These are phyloP conservation scores for Sinhomidia bicolor DNA, from an alignment of 2,888 invertebrate genomes.

Conservation along the genomic window DNA sequence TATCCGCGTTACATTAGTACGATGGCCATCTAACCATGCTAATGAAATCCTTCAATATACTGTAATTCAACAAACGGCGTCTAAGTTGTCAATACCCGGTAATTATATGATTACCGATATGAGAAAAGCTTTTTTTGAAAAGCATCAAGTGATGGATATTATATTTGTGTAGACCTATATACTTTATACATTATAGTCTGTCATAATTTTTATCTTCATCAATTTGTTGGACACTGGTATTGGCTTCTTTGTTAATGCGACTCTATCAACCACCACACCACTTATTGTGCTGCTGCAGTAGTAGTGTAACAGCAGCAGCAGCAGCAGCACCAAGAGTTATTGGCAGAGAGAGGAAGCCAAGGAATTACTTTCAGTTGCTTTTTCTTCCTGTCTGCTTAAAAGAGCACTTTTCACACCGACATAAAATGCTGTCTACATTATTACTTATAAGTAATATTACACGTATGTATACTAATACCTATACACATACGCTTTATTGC, in stretches of 20 bases:
- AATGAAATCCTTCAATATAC: too few species aligned
- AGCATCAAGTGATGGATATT: not conserved
- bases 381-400: conserved; percentile 67
- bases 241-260: conserved; percentile 36
- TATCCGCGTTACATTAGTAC: too few species aligned
- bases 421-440: not conserved
- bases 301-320: too few species aligned
- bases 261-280: conserved; percentile 45
- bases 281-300: too few species aligned
- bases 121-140: too few species aligned
- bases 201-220: conserved; percentile 38
- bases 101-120: too few species aligned
- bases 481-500: not conserved
- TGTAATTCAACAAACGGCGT: not conserved
- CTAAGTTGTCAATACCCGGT: not conserved
- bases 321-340: conserved; percentile 70
- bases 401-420: conserved; percentile 65
- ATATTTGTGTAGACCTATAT: too few species aligned
- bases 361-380: conserved; percentile 68
- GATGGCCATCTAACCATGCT: too few species aligned
- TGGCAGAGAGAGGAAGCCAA: conserved; percentile 68
- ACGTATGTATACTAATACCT: not conserved
- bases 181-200: too few species aligned
- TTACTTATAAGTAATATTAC: not conserved
- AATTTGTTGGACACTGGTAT: not conserved